Evolutionary conservation across 1,140 invertebrate genomes (phyloP).

Genomic region (Zaprionus ghesquierei): DNA sequence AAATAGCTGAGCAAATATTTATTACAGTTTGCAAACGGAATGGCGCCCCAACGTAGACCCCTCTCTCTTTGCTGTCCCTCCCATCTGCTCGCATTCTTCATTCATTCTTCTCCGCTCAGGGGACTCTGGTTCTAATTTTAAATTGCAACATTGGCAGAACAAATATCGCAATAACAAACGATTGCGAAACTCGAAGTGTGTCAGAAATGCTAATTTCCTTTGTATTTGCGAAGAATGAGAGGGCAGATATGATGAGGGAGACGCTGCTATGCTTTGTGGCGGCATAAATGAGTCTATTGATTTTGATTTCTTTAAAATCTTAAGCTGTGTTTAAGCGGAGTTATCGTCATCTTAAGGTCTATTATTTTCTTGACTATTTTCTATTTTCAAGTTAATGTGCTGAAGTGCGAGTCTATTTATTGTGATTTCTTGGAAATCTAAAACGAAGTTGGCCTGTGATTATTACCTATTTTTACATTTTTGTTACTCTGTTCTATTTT

Average conservation of each 20-base stretch:
- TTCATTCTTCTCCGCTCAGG: background rate
- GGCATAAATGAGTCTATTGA: background rate
- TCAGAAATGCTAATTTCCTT: conserved; percentile 55
- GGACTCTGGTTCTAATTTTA: conserved; percentile 51
- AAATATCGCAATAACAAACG: conserved; percentile 36
- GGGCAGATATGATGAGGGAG: background rate
- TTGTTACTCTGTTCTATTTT: background rate
- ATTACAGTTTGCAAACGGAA: conserved; percentile 27
- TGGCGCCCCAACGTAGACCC: conserved; percentile 44
- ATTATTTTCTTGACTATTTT: too few relatives aligned
- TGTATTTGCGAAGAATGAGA: conserved; percentile 11
- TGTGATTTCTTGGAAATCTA: background rate
- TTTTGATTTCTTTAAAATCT: background rate
- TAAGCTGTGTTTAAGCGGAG: background rate
- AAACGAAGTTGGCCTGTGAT: too few relatives aligned
- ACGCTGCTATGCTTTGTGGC: background rate
- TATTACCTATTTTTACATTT: too few relatives aligned
- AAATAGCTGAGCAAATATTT: conserved; percentile 62
- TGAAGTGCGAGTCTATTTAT: background rate
- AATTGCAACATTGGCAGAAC: conserved; percentile 56
- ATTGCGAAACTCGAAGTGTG: conserved; percentile 52
- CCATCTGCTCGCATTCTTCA: background rate
- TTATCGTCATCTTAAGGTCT: background rate
- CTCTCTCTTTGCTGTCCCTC: background rate
- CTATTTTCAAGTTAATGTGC: background rate